phyloP scores from a whole-genome alignment of 2,113 vertebrate genomes.

The Thalassarche chlororhynchos region DNA sequence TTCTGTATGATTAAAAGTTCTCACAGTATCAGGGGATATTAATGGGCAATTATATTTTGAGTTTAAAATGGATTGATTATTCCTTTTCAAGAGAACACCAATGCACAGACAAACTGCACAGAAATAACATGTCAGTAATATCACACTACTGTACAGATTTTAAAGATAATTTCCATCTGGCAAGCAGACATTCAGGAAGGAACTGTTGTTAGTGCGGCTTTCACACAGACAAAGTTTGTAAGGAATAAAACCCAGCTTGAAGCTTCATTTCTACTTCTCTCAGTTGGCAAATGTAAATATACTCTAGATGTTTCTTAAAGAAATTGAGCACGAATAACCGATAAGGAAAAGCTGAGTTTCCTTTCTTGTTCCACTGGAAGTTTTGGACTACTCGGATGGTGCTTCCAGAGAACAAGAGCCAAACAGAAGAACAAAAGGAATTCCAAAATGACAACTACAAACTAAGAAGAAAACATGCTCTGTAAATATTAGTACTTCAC shows the following conservation, averaged over 20 bases:
- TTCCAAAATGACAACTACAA: not conserved
- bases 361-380: not conserved
- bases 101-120: not conserved
- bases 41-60: not conserved
- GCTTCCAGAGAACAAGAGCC: not conserved
- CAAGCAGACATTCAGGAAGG: constrained; percentile 53
- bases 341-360: not conserved
- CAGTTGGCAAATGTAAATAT: not conserved
- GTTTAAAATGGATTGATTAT: constrained; percentile 25
- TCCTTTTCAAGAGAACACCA: not conserved
- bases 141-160: constrained; percentile 61
- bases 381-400: not conserved
- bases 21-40: not conserved
- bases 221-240: not conserved
- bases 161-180: constrained; percentile 65
- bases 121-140: constrained; percentile 55
- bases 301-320: not conserved
- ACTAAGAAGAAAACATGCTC: not conserved
- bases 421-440: not conserved
- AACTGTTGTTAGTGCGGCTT: constrained; percentile 9
- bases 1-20: not conserved
- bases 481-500: not conserved
- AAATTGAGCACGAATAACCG: not conserved
- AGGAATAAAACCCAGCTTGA: not conserved
- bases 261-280: constrained; percentile 3